Evolutionary conservation across 2,888 invertebrate species (phyloP).

Genomic region (Synergus umbraculus): DNA sequence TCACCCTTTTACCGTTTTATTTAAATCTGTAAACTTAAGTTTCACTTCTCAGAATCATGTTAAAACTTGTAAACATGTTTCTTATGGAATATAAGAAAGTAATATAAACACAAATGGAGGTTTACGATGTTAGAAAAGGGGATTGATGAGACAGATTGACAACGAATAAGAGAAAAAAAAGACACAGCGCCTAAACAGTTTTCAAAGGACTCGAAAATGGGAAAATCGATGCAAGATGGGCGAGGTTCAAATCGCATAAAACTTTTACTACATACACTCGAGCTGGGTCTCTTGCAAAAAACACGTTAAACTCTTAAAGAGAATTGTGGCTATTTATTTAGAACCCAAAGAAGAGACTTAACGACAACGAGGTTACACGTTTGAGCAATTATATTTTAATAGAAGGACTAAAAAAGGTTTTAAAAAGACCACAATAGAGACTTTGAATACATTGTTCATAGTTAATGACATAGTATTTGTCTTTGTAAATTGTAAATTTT

Average conservation of each 20-base stretch:
- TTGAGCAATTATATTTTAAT: not conserved
- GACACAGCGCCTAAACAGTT: slow-evolving; percentile 32
- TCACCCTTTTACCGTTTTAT: not conserved
- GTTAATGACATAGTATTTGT: no score
- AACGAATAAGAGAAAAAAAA: not conserved
- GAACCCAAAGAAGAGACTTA: slow-evolving; percentile 15
- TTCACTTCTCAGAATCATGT: not conserved
- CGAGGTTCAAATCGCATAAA: slow-evolving; percentile 35
- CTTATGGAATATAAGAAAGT: slow-evolving; percentile 5
- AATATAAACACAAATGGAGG: slow-evolving; percentile 31
- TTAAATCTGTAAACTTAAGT: not conserved
- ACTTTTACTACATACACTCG: slow-evolving; percentile 5
- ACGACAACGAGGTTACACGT: slow-evolving; percentile 12
- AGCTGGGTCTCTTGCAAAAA: slow-evolving; percentile 25
- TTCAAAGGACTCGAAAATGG: slow-evolving; percentile 37
- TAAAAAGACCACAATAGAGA: not conserved
- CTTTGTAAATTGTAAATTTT: not conserved
- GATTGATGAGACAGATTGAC: slow-evolving; percentile 14
- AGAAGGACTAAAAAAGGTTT: not conserved
- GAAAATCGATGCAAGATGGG: slow-evolving; percentile 39
- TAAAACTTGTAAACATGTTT: slow-evolving; percentile 5
- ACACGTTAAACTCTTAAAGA: slow-evolving; percentile 23
- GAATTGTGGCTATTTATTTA: slow-evolving; percentile 18
- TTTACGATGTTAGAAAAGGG: slow-evolving; percentile 30
- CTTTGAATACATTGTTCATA: not conserved